Base-by-base conservation (phyloP, 1,140 invertebrate genomes). In the Bombus huntii region DNA sequence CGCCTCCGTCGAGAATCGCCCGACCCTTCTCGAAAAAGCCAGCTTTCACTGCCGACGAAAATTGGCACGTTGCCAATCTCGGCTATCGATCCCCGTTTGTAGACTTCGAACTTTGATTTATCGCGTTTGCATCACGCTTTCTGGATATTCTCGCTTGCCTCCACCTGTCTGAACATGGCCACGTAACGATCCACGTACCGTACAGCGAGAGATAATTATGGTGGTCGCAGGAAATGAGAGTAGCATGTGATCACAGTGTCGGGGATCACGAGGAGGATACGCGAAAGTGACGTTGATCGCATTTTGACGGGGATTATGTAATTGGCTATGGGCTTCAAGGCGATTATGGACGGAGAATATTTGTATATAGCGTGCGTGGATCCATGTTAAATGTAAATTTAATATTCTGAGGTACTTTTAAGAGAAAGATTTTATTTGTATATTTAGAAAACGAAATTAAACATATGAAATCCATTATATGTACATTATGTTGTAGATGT, bases 21-120 rank as follows among this genome's bases (percentile, higher is more conserved):
- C 65, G 39, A 87, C 88, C 90, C 89, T 83, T 91, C 91, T 89
- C 89, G 92, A 39, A 80, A 62, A 93, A 90, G 91, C 89, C 71
- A 81, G 90, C 93, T 94, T 93, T 94, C 93, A 93, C 93, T 93
- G 88, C 89, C 90, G 82, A 83, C 89, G 90, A 88, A 93, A 94
- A 93, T 92, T 92, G 91, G 92, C 90, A 91, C 90, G 88, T 90
- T 88, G 85, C 90, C 93, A 92, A 91, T 92, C 86, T 89, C 90
- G 90, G 90, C 87, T 88, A 94, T 92, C 93, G 91, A 92, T 90
- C 89, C 89, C 57, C 90, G 81, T 77, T 72, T n/a, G 88, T 70
- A 88, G 90, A 89, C 89, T 78, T 76, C 87, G 86, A 90, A 82
- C 81, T 85, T 88, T 91, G 90, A 91, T 91, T 91, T 91, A 91